Evolutionary conservation across 2,113 vertebrate species (phyloP), one percentile per base, ranked within the genome.

Genomic region (Mormyrus lacerda): DNA sequence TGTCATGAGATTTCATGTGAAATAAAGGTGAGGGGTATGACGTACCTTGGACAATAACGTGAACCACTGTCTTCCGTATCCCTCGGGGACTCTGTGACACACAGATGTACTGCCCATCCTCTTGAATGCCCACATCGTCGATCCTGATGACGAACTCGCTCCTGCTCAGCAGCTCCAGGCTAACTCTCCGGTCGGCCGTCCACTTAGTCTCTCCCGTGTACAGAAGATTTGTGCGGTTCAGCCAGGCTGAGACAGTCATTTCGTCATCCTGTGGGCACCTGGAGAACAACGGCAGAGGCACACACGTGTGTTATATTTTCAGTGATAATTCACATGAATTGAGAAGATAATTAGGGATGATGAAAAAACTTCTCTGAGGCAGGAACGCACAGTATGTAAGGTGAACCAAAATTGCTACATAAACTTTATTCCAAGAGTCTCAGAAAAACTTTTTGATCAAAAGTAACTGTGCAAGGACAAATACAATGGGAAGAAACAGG

Each of bases 101-200:
- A 89, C 98, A 99, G 89, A 98, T 97, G 73, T 99, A 99, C 45
- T 96, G 97, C 0, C 98, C 98, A 91, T 99, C 98, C 4, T 99
- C 98, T 0, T 97, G 96, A 91, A 98, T 96, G 0, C 98, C 97
- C 95, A 99, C 97, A 0, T 97, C 94, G 85, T 98, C 97, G 90
- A 99, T 99, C 96, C 97, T 96, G 89, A 99, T 99, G 95, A 97
- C 98, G 93, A 99, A 99, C 94, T 98, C 97, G 82, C 97, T 98
- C 82, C 97, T 96, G 92, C 97, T 98, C 91, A 99, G 97, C 90
- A 96, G 96, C 93, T 98, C 93, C 90, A 99, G 96, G 91, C 97
- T 97, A 93, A 99, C 98, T 21, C 98, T 96, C 35, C 97, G 96
- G 93, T 99, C 98, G 94, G 98, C 95, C 2, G 98, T 99, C 98